A percentile compares a stretch with the other conserved stretches of the same genome.
phyloP scores from a whole-genome alignment of 2,113 vertebrate species.

The Zosterops lateralis region DNA sequence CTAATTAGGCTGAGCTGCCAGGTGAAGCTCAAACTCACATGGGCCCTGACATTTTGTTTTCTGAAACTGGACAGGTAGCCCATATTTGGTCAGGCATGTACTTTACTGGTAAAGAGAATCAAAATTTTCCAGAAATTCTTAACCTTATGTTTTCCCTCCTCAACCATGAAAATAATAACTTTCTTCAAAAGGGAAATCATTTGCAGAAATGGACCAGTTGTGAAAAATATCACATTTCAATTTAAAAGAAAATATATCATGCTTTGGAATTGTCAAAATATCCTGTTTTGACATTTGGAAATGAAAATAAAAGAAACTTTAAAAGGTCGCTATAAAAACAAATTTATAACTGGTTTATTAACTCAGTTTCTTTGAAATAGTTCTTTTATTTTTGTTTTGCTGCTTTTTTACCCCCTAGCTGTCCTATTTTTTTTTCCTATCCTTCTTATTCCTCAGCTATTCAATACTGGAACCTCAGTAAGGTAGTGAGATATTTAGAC shows the following conservation, averaged over 20 bases:
- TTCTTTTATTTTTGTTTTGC: not conserved
- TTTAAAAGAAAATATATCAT: not conserved
- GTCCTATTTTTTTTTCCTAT: rapidly evolving
- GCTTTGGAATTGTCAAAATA: constrained; percentile 9
- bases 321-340: constrained; percentile 32
- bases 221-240: not conserved
- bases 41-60: rapidly evolving
- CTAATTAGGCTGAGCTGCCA: not conserved
- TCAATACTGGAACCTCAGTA: not conserved
- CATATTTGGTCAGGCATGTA: not conserved
- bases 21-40: not conserved
- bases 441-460: not conserved
- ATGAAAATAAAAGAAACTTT: constrained; percentile 24
- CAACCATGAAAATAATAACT: not conserved
- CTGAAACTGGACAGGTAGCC: not conserved
- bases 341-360: not conserved
- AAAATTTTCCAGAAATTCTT: not conserved
- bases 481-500: not conserved
- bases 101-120: not conserved
- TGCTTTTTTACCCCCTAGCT: rapidly evolving
- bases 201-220: not conserved
- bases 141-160: not conserved
- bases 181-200: not conserved
- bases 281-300: constrained; percentile 20
- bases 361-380: not conserved